Percentiles rank a stretch among this genome's conserved stretches.
Evolutionary conservation across 2,113 vertebrate species (phyloP).

Genomic region (Condylura cristata): DNA sequence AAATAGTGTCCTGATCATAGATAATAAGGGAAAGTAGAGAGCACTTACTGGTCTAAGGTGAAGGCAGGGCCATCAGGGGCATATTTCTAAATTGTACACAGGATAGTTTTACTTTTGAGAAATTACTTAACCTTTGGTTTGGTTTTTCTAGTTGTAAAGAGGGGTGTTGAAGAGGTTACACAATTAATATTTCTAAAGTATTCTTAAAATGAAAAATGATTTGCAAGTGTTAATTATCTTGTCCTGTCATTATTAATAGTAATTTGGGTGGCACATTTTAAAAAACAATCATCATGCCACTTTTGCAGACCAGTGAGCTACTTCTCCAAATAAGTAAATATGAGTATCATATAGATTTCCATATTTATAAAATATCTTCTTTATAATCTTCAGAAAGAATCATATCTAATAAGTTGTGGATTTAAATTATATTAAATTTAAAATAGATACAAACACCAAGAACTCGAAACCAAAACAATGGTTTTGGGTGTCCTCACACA

Average conservation of each 20-base stretch:
- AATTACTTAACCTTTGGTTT: slow-evolving; percentile 77
- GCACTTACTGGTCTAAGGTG: slow-evolving; percentile 44
- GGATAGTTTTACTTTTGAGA: slow-evolving; percentile 66
- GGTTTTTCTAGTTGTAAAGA: slow-evolving; percentile 61
- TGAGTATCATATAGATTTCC: slow-evolving; percentile 47
- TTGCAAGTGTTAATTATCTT: slow-evolving; percentile 78
- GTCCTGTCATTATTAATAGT: slow-evolving; percentile 71
- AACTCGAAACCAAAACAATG: background rate
- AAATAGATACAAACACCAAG: background rate
- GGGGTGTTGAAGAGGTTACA: slow-evolving; percentile 72
- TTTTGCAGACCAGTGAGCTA: slow-evolving; percentile 5
- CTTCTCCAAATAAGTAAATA: slow-evolving; percentile 27
- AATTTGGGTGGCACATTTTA: slow-evolving; percentile 68
- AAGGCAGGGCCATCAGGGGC: background rate
- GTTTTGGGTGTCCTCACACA: background rate
- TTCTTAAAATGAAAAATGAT: slow-evolving; percentile 67
- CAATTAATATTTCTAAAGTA: slow-evolving; percentile 79
- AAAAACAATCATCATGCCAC: slow-evolving; percentile 46
- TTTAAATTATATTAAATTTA: background rate
- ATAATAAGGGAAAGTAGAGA: slow-evolving; percentile 25
- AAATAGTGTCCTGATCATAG: slow-evolving; percentile 48
- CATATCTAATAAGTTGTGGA: background rate
- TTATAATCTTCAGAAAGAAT: slow-evolving; percentile 30
- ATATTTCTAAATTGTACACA: slow-evolving; percentile 56
- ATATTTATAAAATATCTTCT: slow-evolving; percentile 37